Percentiles rank a stretch among this genome's conserved stretches.
Conservation (phyloP, 2,888 invertebrate genomes). For the Leucania comma region DNA sequence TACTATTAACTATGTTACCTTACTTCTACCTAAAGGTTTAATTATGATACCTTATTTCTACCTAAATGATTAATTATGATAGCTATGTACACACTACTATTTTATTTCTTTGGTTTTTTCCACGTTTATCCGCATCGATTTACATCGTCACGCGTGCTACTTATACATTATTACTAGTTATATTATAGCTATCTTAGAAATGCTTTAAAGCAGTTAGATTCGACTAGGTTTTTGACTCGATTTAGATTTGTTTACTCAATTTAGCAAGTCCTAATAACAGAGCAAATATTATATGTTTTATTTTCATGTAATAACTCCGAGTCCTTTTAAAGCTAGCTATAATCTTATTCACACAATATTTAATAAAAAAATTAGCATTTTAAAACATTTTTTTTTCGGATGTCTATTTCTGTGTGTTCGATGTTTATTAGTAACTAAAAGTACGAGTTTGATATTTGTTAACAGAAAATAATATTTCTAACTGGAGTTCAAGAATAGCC, state of each 20-base stretch:
- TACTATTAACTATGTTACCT: neutral
- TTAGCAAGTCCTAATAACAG: neutral
- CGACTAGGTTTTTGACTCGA: neutral
- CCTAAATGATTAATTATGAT: neutral
- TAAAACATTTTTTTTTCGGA: neutral
- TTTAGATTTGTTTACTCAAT: neutral
- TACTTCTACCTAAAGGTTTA: neutral
- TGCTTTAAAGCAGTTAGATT: neutral
- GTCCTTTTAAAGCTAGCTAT: neutral
- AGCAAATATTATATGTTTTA: neutral
- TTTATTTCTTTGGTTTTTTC: constrained; percentile 46
- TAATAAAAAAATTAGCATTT: neutral
- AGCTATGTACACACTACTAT: constrained; percentile 46
- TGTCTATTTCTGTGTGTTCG: neutral
- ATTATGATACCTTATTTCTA: neutral
- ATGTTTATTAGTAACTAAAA: no score
- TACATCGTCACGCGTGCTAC: constrained; percentile 5
- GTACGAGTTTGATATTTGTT: neutral
- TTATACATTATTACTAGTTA: constrained; percentile 12
- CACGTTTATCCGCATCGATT: constrained; percentile 10
- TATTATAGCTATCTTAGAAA: constrained; percentile 6
- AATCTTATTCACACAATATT: neutral
- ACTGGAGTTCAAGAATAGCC: no score
- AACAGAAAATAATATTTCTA: no score
- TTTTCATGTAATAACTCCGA: neutral